Percentiles rank a stretch among this genome's conserved stretches.
Evolutionary conservation across 2,797 vertebrate species (phyloP).

Genomic region (Acanthiza pusilla): DNA sequence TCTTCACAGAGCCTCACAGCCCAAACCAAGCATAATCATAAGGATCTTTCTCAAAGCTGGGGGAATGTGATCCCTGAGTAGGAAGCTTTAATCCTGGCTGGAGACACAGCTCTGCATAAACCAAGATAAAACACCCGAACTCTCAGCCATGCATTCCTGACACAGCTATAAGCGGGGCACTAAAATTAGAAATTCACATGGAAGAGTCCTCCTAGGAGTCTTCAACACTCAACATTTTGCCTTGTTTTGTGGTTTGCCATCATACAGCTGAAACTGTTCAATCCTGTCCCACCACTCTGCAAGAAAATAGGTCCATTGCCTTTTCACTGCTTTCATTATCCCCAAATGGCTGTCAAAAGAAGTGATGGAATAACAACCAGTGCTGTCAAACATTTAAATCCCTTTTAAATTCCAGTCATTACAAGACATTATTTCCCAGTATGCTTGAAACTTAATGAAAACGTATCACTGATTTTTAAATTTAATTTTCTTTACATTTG

Average conservation of each 20-base stretch:
- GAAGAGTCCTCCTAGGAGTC: neutral
- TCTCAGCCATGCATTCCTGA: neutral
- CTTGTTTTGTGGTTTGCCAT: neutral
- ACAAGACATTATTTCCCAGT: slow-evolving; percentile 7
- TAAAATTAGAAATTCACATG: neutral
- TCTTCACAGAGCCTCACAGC: neutral
- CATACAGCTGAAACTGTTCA: neutral
- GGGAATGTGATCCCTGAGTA: neutral
- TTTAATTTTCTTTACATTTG: neutral
- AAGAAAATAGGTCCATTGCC: neutral
- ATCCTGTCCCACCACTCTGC: neutral
- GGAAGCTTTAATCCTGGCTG: neutral
- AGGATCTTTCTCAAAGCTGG: neutral
- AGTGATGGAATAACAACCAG: neutral
- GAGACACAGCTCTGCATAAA: neutral
- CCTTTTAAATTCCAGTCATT: slow-evolving; percentile 1
- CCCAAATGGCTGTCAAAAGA: neutral
- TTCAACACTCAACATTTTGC: neutral
- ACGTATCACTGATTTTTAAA: neutral
- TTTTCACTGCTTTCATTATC: neutral
- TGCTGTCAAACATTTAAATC: neutral
- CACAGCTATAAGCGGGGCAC: neutral
- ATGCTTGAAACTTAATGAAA: slow-evolving; percentile 25
- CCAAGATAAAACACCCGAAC: neutral
- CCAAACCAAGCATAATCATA: neutral